Conservation (phyloP, 2,113 vertebrate species). For the Hippolais icterina region DNA sequence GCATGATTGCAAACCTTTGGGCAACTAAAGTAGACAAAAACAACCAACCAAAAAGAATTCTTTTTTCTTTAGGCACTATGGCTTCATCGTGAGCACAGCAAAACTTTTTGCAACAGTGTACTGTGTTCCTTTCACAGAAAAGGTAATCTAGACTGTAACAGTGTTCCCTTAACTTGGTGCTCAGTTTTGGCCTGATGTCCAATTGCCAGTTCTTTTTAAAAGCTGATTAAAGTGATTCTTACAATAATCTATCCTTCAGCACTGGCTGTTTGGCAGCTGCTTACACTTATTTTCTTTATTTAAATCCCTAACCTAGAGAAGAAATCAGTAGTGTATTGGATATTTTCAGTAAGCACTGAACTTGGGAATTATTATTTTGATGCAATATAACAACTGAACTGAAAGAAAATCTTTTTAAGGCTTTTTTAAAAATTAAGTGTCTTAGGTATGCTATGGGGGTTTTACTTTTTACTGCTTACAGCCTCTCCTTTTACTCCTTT, state of each 20-base stretch:
- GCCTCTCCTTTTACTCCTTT: not conserved
- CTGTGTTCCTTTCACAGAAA: slow-evolving; percentile 86
- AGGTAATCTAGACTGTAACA: slow-evolving; percentile 63
- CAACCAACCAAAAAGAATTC: not conserved
- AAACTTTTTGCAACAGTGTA: slow-evolving; percentile 88
- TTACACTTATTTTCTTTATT: not conserved
- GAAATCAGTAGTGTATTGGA: not conserved
- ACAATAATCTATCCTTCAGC: not conserved
- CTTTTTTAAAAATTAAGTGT: not conserved
- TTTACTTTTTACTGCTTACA: not conserved
- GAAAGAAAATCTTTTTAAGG: not conserved
- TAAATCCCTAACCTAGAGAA: not conserved
- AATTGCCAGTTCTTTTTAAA: not conserved
- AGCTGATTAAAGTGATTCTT: not conserved
- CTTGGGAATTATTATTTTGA: not conserved
- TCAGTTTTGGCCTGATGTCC: not conserved
- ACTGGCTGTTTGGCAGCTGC: not conserved
- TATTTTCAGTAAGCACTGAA: not conserved
- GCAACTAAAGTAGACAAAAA: not conserved
- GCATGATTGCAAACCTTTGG: not conserved
- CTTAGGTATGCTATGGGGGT: not conserved
- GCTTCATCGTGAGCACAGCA: slow-evolving; percentile 89
- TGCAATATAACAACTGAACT: not conserved
- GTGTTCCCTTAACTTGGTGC: not conserved
- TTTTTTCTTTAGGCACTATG: slow-evolving; percentile 83